Conservation (phyloP, 1,140 invertebrate genomes). For the Anagrus nilaparvatae region DNA sequence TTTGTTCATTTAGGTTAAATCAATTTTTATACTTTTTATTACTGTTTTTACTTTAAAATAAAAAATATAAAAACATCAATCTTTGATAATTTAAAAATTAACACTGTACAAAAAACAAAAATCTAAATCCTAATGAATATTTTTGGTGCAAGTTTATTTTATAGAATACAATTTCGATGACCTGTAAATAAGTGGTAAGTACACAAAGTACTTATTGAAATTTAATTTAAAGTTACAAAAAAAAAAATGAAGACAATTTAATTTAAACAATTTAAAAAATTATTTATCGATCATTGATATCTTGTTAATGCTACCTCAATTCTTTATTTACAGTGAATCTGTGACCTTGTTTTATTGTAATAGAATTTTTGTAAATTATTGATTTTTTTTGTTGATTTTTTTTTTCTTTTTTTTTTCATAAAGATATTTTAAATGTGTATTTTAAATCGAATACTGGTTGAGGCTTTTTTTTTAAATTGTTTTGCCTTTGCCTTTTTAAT, state of each 20-base stretch:
- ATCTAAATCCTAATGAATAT: conserved; percentile 17
- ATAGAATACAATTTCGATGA: conserved; percentile 36
- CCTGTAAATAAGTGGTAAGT: conserved; percentile 42
- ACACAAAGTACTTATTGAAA: conserved; percentile 25
- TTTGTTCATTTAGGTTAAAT: conserved; percentile 20
- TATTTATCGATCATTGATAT: too few relatives aligned
- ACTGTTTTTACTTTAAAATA: not conserved
- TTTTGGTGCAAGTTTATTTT: conserved; percentile 30
- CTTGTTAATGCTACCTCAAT: too few relatives aligned
- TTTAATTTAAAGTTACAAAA: conserved; percentile 15
- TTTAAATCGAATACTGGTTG: too few relatives aligned
- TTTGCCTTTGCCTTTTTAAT: conserved; percentile 8
- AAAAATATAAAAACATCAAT: not conserved
- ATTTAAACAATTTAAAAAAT: too few relatives aligned
- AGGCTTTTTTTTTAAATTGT: too few relatives aligned
- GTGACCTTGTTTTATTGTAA: too few relatives aligned
- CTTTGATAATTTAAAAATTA: not conserved
- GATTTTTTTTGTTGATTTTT: too few relatives aligned
- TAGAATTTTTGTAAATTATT: too few relatives aligned
- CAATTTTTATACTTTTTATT: not conserved
- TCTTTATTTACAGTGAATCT: too few relatives aligned
- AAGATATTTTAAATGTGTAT: too few relatives aligned
- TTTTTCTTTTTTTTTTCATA: too few relatives aligned
- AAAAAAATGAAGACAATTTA: conserved; percentile 12
- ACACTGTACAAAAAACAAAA: not conserved